Conservation (phyloP, 2,797 vertebrate genomes). For the Thunnus albacares region DNA sequence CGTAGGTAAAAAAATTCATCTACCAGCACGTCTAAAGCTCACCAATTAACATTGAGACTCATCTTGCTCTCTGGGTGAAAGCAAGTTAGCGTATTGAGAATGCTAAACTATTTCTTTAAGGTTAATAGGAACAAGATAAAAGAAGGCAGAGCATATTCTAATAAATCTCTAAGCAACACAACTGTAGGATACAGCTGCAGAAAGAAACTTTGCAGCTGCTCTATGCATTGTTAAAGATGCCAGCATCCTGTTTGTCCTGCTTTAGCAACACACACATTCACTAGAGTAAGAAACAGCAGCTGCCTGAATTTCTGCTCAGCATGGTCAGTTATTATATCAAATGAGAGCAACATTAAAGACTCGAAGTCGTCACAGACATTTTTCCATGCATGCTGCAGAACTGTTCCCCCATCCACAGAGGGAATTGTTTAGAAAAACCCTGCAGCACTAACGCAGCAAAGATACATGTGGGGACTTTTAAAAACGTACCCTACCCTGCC, state of each 20-base stretch:
- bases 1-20: no score
- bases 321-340: conserved; percentile 24
- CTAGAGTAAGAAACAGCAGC: conserved; percentile 24
- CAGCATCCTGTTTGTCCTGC: conserved; percentile 45
- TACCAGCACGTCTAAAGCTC: no score
- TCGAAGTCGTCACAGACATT: conserved; percentile 8
- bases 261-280: conserved; percentile 6
- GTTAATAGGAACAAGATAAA: neutral
- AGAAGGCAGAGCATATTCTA: neutral
- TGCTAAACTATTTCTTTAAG: neutral
- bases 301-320: conserved; percentile 12
- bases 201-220: conserved; percentile 37
- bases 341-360: conserved; percentile 7
- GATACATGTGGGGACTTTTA: conserved; percentile 13
- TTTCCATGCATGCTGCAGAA: conserved; percentile 16
- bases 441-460: conserved; percentile 28
- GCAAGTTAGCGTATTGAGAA: neutral
- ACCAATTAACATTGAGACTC: no score
- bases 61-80: neutral
- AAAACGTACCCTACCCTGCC: neutral
- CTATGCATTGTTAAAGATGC: conserved; percentile 36
- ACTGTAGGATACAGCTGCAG: conserved; percentile 44
- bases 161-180: conserved; percentile 13
- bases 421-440: conserved; percentile 1
- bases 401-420: neutral